Conservation (phyloP, 2,113 vertebrate species). For the Tragelaphus imberbis region DNA sequence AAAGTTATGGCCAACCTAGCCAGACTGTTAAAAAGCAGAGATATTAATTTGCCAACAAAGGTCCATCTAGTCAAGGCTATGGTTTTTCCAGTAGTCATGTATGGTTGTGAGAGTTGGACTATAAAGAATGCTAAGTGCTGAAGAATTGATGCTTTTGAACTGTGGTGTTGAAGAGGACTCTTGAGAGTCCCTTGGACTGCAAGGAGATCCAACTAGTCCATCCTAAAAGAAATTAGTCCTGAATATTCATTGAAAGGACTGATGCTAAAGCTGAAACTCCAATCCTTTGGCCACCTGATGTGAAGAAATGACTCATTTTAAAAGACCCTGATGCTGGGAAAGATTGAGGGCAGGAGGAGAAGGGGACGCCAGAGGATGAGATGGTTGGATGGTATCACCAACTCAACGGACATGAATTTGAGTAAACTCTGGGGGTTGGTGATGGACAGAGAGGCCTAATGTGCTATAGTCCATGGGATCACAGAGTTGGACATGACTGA, state of each 20-base stretch:
- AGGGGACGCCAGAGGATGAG: background rate
- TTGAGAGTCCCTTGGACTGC: too few species aligned
- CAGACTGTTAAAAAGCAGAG: background rate
- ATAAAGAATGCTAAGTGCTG: too few species aligned
- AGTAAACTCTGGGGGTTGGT: background rate
- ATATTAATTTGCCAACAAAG: too few species aligned
- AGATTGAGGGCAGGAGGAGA: background rate
- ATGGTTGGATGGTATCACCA: background rate
- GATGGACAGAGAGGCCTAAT: background rate
- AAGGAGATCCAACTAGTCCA: too few species aligned
- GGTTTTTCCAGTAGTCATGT: too few species aligned
- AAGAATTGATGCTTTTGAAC: too few species aligned
- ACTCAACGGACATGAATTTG: background rate
- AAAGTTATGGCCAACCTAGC: background rate
- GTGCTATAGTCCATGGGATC: background rate
- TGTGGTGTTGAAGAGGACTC: too few species aligned
- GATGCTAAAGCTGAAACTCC: background rate
- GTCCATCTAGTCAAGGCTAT: too few species aligned
- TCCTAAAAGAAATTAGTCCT: too few species aligned
- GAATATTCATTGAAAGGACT: background rate
- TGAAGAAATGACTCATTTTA: background rate
- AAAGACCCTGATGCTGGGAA: background rate
- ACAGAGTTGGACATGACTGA: fast-evolving
- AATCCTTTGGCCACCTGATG: background rate
- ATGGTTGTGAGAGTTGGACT: too few species aligned